These are phyloP conservation scores for Xerus inauris DNA, from an alignment of 2,113 vertebrate genomes.

Conservation along the genomic window DNA sequence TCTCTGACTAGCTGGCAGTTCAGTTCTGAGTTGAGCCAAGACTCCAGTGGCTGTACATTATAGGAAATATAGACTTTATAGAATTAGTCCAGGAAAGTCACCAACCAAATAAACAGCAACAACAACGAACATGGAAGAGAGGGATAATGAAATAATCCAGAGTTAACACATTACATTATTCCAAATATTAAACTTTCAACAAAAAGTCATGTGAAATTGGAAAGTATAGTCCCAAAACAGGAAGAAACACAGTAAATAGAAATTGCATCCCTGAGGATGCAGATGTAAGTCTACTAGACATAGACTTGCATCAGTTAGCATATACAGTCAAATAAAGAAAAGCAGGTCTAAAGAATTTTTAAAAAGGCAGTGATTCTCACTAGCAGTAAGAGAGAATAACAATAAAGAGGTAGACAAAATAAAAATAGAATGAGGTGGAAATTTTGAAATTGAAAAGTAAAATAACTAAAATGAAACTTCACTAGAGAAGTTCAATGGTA, in stretches of 20 bases:
- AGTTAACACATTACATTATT: not conserved
- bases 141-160: not conserved
- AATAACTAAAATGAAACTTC: not conserved
- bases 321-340: not conserved
- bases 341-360: not conserved
- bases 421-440: not conserved
- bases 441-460: not conserved
- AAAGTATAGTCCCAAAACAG: not conserved
- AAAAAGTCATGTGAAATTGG: not conserved
- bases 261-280: not conserved
- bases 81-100: constrained; percentile 1
- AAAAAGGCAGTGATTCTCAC: not conserved
- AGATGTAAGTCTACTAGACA: not conserved
- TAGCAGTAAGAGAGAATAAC: not conserved
- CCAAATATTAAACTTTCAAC: not conserved
- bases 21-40: not conserved
- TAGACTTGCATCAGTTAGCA: not conserved
- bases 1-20: not conserved
- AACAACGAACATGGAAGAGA: not conserved
- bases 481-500: not conserved
- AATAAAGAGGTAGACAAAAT: not conserved
- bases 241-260: not conserved
- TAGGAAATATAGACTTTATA: not conserved
- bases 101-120: not conserved
- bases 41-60: not conserved